Evolutionary conservation across 2,888 invertebrate species (phyloP).

Genomic region (Omphaloscelis lunosa): DNA sequence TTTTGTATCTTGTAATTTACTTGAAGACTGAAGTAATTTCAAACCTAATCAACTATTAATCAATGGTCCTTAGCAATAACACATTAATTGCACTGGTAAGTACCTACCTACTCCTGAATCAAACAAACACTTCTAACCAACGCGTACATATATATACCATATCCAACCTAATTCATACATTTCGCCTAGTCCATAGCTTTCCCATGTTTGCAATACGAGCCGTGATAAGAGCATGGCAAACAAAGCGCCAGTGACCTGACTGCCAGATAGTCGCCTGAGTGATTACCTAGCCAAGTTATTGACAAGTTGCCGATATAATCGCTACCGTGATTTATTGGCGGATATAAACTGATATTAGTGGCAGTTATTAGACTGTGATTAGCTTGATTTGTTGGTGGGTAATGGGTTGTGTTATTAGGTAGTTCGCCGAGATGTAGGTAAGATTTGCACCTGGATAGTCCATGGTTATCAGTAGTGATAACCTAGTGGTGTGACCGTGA

Average conservation of each 20-base stretch:
- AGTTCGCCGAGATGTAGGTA: conserved; percentile 7
- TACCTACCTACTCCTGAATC: too few species aligned
- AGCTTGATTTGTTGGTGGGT: conserved; percentile 56
- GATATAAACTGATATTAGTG: conserved; percentile 52
- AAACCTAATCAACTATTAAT: not conserved
- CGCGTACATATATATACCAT: conserved; percentile 21
- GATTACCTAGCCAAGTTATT: conserved; percentile 80
- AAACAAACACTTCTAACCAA: not conserved
- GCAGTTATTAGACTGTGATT: conserved; percentile 52
- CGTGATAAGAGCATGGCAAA: conserved; percentile 88
- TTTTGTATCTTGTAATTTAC: too few species aligned
- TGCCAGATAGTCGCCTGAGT: conserved; percentile 81
- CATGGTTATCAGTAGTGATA: too few species aligned
- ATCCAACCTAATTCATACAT: conserved; percentile 55
- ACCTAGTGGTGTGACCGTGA: too few species aligned
- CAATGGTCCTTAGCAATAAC: not conserved
- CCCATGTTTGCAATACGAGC: conserved; percentile 80
- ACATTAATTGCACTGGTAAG: not conserved
- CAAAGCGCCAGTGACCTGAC: conserved; percentile 83
- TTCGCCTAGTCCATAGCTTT: conserved; percentile 56
- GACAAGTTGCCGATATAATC: conserved; percentile 74
- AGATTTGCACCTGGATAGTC: not conserved
- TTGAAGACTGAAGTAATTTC: not conserved
- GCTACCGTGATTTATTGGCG: conserved; percentile 64
- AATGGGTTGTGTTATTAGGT: conserved; percentile 46